phyloP scores from a whole-genome alignment of 1,140 invertebrate genomes.

The Dinoponera quadriceps region DNA sequence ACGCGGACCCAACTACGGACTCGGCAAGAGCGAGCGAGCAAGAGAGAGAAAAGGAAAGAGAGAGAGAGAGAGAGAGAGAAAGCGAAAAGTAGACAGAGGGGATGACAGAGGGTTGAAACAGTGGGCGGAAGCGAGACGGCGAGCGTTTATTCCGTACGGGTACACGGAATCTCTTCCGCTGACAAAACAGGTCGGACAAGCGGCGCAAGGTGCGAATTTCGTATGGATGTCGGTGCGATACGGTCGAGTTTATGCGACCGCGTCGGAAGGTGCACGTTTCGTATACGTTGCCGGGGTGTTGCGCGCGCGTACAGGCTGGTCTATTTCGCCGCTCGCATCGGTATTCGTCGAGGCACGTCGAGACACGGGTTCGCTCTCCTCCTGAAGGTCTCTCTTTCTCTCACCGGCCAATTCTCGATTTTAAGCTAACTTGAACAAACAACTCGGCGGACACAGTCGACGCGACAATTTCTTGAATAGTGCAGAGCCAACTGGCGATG shows the following conservation, averaged over 20 bases:
- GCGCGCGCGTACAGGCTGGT: slow-evolving; percentile 32
- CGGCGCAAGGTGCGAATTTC: slow-evolving; percentile 72
- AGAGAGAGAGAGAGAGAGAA: neutral
- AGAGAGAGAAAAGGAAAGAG: neutral
- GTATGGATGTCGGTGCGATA: slow-evolving; percentile 72
- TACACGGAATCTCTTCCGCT: slow-evolving; percentile 71
- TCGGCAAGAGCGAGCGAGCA: neutral
- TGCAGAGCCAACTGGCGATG: neutral
- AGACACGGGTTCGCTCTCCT: slow-evolving; percentile 1
- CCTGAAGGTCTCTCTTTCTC: neutral
- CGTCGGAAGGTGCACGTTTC: slow-evolving; percentile 70
- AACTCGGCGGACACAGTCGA: slow-evolving; percentile 13
- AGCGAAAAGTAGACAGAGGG: neutral
- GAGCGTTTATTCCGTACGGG: slow-evolving; percentile 69
- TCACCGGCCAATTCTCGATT: slow-evolving; percentile 21
- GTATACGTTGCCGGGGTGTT: slow-evolving; percentile 40
- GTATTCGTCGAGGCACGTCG: slow-evolving; percentile 40
- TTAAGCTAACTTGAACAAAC: slow-evolving; percentile 35
- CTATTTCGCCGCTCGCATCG: slow-evolving; percentile 44
- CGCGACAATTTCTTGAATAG: slow-evolving; percentile 15
- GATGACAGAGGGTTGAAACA: neutral
- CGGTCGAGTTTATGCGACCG: slow-evolving; percentile 76
- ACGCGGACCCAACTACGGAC: slow-evolving; percentile 18
- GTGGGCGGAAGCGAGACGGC: slow-evolving; percentile 31
- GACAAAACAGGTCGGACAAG: slow-evolving; percentile 76